These are phyloP conservation scores for Aphyosemion australe DNA, from an alignment of 2,113 vertebrate species.

Conservation along the genomic window DNA sequence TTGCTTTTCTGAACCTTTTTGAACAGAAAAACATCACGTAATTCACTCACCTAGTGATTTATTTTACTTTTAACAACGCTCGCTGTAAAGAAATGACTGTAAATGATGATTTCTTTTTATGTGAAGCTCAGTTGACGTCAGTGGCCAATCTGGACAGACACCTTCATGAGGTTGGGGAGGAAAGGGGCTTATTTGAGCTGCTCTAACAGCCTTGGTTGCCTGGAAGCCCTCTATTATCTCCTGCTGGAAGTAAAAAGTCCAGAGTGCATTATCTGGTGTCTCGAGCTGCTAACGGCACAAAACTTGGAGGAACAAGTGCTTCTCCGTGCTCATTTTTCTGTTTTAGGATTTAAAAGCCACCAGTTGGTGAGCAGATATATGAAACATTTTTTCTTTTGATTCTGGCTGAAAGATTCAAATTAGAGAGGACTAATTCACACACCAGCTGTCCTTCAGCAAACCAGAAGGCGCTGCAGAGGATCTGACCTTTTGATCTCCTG, in stretches of 20 bases:
- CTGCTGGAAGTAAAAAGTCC: background rate
- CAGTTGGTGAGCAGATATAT: too few relatives aligned
- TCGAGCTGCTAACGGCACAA: background rate
- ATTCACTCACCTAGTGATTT: too few relatives aligned
- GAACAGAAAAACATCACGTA: too few relatives aligned
- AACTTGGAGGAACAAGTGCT: background rate
- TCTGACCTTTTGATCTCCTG: conserved; percentile 39
- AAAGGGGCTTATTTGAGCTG: background rate
- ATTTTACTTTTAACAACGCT: too few relatives aligned
- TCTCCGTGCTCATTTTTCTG: too few relatives aligned
- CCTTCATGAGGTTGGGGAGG: background rate
- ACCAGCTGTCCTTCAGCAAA: conserved; percentile 35
- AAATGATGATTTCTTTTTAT: too few relatives aligned
- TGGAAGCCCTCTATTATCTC: conserved; percentile 16
- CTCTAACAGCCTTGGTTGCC: conserved; percentile 13
- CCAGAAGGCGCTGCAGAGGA: conserved; percentile 7
- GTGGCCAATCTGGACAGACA: background rate
- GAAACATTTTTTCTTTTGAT: background rate
- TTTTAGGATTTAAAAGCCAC: too few relatives aligned
- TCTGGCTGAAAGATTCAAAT: background rate
- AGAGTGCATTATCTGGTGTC: background rate
- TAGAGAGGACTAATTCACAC: too few relatives aligned
- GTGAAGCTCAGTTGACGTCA: background rate
- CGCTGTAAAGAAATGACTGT: too few relatives aligned
- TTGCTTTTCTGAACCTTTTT: too few relatives aligned